These are phyloP conservation scores for Lordiphosa stackelbergi DNA, from an alignment of 1,140 invertebrate species.

Conservation along the genomic window DNA sequence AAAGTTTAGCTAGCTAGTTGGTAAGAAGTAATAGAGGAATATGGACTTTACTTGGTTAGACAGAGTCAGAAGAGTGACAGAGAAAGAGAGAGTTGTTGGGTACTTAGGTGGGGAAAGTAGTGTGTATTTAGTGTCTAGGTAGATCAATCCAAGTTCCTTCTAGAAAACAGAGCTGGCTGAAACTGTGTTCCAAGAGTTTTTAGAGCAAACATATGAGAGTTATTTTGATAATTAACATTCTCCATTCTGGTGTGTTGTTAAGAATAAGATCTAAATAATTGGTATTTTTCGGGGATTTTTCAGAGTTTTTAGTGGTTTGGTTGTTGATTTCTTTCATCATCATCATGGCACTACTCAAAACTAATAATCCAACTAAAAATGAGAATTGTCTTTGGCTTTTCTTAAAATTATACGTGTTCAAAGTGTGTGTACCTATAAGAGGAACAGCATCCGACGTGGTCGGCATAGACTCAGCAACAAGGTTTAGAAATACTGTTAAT, in stretches of 20 bases:
- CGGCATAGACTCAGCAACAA: conserved; percentile 95
- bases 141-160: conserved; percentile 8
- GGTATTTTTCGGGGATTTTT: conserved; percentile 57
- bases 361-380: conserved; percentile 68
- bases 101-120: background rate
- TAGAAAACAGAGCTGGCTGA: no score
- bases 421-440: conserved; percentile 80
- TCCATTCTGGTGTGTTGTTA: conserved; percentile 18
- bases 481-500: conserved; percentile 97
- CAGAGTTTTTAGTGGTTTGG: conserved; percentile 30
- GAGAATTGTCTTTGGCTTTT: conserved; percentile 39
- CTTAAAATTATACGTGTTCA: conserved; percentile 21
- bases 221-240: conserved; percentile 9
- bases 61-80: no score
- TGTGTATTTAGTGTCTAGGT: conserved; percentile 6
- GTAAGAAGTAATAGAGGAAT: conserved; percentile 1
- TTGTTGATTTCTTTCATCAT: conserved; percentile 30
- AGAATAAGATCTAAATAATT: conserved; percentile 57
- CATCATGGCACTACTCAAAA: conserved; percentile 63
- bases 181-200: no score
- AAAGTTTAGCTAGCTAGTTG: conserved; percentile 10
- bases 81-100: no score
- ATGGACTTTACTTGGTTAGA: background rate
- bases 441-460: conserved; percentile 92
- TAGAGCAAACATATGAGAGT: no score